A percentile compares a stretch with the other conserved stretches of the same genome.
Evolutionary conservation across 1,140 invertebrate species (phyloP).

Genomic region (Drosophila nebulosa): DNA sequence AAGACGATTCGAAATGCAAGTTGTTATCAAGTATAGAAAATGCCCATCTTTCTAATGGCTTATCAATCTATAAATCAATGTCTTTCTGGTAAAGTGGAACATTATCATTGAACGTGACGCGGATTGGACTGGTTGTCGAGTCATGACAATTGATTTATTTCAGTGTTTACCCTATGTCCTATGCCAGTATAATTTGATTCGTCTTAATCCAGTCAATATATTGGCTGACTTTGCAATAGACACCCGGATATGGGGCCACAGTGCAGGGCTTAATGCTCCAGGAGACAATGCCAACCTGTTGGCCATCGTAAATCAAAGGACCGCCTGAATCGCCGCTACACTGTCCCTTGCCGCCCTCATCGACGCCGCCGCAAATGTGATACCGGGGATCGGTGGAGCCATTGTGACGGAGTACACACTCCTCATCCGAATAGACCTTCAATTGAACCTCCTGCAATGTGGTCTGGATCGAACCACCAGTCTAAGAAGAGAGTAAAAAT

Average conservation of each 20-base stretch:
- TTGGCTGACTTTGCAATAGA: conserved; percentile 81
- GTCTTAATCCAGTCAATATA: conserved; percentile 81
- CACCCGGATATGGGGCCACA: conserved; percentile 78
- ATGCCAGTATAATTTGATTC: conserved; percentile 58
- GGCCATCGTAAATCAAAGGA: conserved; percentile 69
- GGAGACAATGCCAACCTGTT: conserved; percentile 80
- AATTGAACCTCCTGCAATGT: conserved; percentile 76
- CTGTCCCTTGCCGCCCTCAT: conserved; percentile 81
- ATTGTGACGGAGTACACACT: conserved; percentile 62
- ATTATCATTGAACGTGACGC: not conserved
- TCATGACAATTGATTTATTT: conserved; percentile 8
- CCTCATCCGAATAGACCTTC: conserved; percentile 74
- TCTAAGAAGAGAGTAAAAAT: conserved; percentile 41
- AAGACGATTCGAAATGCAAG: no score
- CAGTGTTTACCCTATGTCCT: conserved; percentile 5
- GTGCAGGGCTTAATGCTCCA: conserved; percentile 82
- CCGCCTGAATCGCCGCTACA: conserved; percentile 82
- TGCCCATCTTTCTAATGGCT: not conserved
- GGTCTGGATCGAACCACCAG: conserved; percentile 64
- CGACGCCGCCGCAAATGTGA: conserved; percentile 80
- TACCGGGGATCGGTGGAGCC: conserved; percentile 46
- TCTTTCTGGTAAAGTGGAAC: not conserved
- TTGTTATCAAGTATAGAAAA: no score
- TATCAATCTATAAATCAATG: not conserved
- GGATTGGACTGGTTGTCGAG: not conserved